Conservation (phyloP, 2,888 invertebrate species). For the Tipula lateralis region DNA sequence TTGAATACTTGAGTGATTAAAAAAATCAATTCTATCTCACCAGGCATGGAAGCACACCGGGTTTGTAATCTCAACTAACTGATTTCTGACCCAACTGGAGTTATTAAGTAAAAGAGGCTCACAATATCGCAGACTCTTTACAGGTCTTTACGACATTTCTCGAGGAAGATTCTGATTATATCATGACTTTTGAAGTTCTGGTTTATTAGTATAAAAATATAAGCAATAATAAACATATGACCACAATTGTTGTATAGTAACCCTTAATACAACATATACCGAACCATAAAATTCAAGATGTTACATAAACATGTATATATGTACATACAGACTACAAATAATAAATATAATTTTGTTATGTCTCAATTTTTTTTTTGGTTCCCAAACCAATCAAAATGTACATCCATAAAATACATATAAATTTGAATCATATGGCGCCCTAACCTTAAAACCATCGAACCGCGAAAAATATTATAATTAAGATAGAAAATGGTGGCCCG, state of each 20-base stretch:
- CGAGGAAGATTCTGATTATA: no score
- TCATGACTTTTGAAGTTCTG: no score
- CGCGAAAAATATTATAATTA: not conserved
- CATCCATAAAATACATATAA: not conserved
- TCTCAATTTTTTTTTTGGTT: not conserved
- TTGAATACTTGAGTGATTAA: no score
- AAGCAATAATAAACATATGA: not conserved
- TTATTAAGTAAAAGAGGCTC: no score
- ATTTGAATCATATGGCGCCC: conserved; percentile 24
- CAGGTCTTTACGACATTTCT: no score
- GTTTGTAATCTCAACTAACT: no score
- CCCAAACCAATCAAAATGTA: not conserved
- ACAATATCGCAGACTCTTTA: no score
- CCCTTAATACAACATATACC: not conserved
- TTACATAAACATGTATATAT: not conserved
- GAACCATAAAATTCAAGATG: not conserved
- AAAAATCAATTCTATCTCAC: no score
- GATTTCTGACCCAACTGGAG: no score
- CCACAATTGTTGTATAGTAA: not conserved
- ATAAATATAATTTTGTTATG: not conserved
- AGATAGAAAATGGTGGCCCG: not conserved
- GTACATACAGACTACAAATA: not conserved
- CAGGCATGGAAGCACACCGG: no score
- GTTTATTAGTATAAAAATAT: no score
- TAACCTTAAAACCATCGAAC: conserved; percentile 13